Base-by-base conservation (phyloP, 1,140 invertebrate species). In the Drosophila nebulosa region DNA sequence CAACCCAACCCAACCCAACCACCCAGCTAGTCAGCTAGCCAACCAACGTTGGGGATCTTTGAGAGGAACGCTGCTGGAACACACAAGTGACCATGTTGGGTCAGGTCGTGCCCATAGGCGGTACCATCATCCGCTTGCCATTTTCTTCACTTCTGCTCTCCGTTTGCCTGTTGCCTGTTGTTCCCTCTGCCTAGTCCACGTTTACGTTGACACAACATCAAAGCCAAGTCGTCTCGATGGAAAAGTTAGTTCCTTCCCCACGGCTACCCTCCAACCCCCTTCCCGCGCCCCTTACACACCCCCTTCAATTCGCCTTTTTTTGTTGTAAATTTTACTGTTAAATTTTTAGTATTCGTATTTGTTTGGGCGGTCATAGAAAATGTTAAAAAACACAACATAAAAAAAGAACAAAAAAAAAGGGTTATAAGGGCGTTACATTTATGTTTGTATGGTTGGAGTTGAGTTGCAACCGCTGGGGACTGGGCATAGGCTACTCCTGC, bases 171-270 rank as follows among this genome's bases (percentile, higher is more conserved):
- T n/a, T n/a, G n/a, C n/a, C n/a, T 4, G 6, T 1, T 18, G 4
- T 42, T 18, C 6, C 39, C 39, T 18, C 4, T 42, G 16, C 69
- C 60, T 73, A n/a, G 32, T 51, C 21, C 42, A 51, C 26, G 14
- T 36, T 58, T n/a, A n/a, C 14, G 39, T 32, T 53, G 35, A 76
- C 65, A 78, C 74, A 80, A 84, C 80, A 84, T 84, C 80, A 84
- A 84, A 84, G 80, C 77, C 77, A 76, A 77, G 80, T 79, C 71
- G 81, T 84, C 80, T 79, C 76, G 73, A 68, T 78, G 71, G 83
- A 80, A 80, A 84, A 84, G 71, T 75, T 62, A 16, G 16, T 35
- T 32, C 51, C n/a, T 57, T 69, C 27, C 57, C 27, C 27, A 52
- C 27, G 27, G 7, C 7, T 9, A 30, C 7, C 27, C 27, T 30